Base-by-base conservation (phyloP, 2,113 vertebrate genomes). In the Xyliphius kryptos region DNA sequence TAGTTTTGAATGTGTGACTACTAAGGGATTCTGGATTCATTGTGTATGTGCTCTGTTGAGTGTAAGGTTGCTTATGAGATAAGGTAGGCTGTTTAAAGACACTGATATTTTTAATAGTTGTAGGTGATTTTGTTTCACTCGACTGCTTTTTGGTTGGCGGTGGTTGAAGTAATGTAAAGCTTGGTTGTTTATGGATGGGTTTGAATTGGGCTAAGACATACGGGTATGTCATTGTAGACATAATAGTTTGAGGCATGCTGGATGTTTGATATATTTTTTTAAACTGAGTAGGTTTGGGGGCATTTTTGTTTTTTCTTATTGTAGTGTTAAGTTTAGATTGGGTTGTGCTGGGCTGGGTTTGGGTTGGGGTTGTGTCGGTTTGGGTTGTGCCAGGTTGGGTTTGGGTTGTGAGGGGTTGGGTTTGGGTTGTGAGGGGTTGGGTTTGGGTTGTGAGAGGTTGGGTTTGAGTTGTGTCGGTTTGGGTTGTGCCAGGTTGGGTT, bases 41-140 rank as follows among this genome's bases (percentile, higher is more conserved):
- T 47, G 47, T 41, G 10, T 19, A 37, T 46, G 13, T 37, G 9
- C 58, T 71, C 13, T 17, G 21, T 8, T 66, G 20, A 0, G 15
- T 19, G 36, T 17, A 11, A 26, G 56, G 37, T 41, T 46, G 19
- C 22, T 38, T 9, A 55, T 56, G 67, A 48, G 61, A 47, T 61
- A 21, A 46, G 38, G 15, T 36, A 17, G 22, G 51, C n/a, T 37
- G 51, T 14, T 32, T 32, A 6, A 32, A 5, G 7, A 32, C 26
- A 32, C 7, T 5, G 7, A 32, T 32, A 32, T 32, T 32, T 32
- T 32, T 32, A 32, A 32, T 32, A 32, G 26, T 32, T 32, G 26
- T 32, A 32, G 26, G 26, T 32, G 26, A 32, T 15, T 52, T 32
- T 6, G 11, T n/a, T 54, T 53, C 40, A 36, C 2, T 56, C 20